A percentile compares a stretch with the other conserved stretches of the same genome.
Conservation (phyloP, 2,113 vertebrate species). For the Pachypanchax playfairii region DNA sequence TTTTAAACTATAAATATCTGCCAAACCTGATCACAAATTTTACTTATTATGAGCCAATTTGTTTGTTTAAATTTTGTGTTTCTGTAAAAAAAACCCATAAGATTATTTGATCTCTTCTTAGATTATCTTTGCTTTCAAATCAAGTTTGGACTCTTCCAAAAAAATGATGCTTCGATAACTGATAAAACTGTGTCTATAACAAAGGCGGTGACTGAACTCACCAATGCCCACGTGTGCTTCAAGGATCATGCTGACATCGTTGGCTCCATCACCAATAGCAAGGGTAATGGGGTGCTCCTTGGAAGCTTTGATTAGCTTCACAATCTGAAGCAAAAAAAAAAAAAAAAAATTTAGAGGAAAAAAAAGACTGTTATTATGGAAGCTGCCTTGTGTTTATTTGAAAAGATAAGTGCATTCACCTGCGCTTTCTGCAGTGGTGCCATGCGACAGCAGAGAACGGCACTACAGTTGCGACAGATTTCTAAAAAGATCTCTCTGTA, state of each 20-base stretch:
- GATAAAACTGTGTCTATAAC: too few species aligned
- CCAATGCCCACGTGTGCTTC: constrained; percentile 98
- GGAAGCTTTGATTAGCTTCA: constrained; percentile 95
- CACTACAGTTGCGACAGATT: constrained; percentile 95
- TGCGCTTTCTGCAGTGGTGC: constrained; percentile 97
- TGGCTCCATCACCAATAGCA: constrained; percentile 94
- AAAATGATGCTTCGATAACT: too few species aligned
- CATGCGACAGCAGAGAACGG: constrained; percentile 97
- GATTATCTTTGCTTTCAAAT: not conserved
- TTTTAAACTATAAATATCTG: not conserved
- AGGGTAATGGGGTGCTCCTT: constrained; percentile 96
- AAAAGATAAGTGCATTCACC: constrained; percentile 79
- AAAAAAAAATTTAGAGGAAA: not conserved
- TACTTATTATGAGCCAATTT: not conserved
- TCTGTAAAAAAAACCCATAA: not conserved
- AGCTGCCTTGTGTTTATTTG: not conserved
- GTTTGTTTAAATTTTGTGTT: not conserved
- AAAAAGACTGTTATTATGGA: not conserved
- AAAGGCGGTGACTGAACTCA: constrained; percentile 65
- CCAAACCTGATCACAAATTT: not conserved
- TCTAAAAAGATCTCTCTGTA: constrained; percentile 94
- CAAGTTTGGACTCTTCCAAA: not conserved
- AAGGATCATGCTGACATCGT: constrained; percentile 98
- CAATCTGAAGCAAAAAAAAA: constrained; percentile 84
- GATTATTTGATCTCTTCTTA: not conserved